These are phyloP conservation scores for Malurus leucopterus DNA, from an alignment of 2,797 vertebrate species.

Conservation along the genomic window DNA sequence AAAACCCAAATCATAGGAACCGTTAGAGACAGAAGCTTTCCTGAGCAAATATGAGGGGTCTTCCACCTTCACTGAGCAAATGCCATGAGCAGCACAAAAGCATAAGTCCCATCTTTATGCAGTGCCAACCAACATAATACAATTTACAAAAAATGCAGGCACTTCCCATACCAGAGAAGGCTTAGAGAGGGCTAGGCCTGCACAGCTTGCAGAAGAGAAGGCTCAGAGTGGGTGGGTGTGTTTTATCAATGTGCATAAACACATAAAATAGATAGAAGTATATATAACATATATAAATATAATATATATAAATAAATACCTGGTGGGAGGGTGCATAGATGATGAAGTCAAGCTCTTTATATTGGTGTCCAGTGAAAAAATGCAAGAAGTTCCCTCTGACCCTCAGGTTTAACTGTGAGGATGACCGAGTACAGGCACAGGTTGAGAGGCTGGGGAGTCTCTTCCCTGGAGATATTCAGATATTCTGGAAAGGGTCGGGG, in stretches of 20 bases:
- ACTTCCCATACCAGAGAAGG: background rate
- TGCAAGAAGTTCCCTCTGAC: background rate
- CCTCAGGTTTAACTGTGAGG: background rate
- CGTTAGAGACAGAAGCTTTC: background rate
- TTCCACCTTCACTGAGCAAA: background rate
- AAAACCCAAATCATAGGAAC: conserved; percentile 5
- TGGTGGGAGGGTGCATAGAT: background rate
- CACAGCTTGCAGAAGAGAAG: background rate
- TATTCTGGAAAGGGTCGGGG: rapidly evolving
- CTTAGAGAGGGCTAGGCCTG: background rate
- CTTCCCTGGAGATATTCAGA: background rate
- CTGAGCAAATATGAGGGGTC: background rate
- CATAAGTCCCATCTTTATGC: background rate
- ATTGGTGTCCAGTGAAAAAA: background rate
- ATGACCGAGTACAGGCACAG: rapidly evolving
- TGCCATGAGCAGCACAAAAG: background rate
- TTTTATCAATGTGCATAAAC: background rate
- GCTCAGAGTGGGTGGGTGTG: rapidly evolving
- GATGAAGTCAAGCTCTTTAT: background rate
- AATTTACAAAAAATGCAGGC: background rate
- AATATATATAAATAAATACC: background rate
- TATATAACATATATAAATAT: no score
- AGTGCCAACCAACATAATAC: background rate
- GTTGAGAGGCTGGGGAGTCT: background rate
- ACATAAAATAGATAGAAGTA: no score